Conservation (phyloP, 2,113 vertebrate species). For the Mobula birostris region DNA sequence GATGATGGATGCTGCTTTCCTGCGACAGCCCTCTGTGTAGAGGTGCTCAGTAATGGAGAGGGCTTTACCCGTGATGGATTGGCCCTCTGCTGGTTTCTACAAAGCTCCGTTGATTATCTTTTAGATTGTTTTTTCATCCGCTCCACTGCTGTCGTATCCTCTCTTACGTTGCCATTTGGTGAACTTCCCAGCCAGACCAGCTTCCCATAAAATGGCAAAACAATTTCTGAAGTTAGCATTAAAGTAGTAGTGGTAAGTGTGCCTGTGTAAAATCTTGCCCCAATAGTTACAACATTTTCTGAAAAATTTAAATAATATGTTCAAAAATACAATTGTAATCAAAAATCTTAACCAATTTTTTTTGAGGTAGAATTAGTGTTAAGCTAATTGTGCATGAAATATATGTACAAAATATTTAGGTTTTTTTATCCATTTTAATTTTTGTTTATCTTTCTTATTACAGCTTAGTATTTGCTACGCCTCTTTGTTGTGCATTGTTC, state of each 20-base stretch:
- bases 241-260: neutral
- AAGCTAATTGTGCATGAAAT: neutral
- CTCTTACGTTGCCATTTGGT: neutral
- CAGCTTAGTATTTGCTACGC: constrained; percentile 93
- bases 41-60: too few relatives aligned
- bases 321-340: neutral
- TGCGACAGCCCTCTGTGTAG: too few relatives aligned
- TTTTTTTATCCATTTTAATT: neutral
- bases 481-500: constrained; percentile 90
- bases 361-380: neutral
- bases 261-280: neutral
- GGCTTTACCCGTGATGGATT: too few relatives aligned
- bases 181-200: neutral
- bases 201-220: neutral
- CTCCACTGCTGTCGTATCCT: neutral
- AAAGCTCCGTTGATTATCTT: too few relatives aligned
- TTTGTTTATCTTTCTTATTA: constrained; percentile 44
- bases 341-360: neutral
- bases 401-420: constrained; percentile 19
- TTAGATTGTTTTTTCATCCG: neutral
- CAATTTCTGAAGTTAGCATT: neutral
- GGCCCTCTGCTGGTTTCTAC: too few relatives aligned
- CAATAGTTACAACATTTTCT: neutral
- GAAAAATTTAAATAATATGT: neutral
- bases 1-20: too few relatives aligned